These are phyloP conservation scores for Drosophila trichaetosa DNA, from an alignment of 2,888 invertebrate genomes.

Conservation along the genomic window DNA sequence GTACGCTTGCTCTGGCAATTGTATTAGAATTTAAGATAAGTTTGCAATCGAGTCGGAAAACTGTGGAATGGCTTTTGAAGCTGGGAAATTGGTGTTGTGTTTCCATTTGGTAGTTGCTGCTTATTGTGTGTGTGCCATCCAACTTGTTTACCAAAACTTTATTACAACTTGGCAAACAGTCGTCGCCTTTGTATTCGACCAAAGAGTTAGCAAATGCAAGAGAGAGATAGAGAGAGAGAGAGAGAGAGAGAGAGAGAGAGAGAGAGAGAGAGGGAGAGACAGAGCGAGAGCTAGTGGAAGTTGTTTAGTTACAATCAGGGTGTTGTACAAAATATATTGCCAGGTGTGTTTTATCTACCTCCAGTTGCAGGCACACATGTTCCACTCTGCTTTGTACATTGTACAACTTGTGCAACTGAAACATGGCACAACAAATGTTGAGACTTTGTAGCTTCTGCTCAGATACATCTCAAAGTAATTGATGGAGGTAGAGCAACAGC, in stretches of 20 bases:
- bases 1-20: slow-evolving; percentile 39
- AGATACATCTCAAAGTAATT: slow-evolving; percentile 21
- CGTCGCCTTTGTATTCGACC: slow-evolving; percentile 70
- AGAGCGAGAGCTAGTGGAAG: neutral
- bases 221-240: neutral
- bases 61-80: slow-evolving; percentile 3
- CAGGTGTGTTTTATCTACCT: slow-evolving; percentile 35
- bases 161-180: slow-evolving; percentile 80
- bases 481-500: neutral
- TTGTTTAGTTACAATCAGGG: slow-evolving; percentile 68
- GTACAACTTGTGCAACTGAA: slow-evolving; percentile 49
- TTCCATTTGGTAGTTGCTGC: slow-evolving; percentile 40
- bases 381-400: slow-evolving; percentile 42
- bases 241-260: neutral
- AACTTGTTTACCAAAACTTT: slow-evolving; percentile 78
- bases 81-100: slow-evolving; percentile 26
- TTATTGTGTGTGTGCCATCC: slow-evolving; percentile 16
- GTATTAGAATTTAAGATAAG: slow-evolving; percentile 79
- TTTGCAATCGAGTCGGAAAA: slow-evolving; percentile 27
- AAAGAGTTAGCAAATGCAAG: neutral
- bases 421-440: slow-evolving; percentile 33
- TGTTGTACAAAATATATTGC: slow-evolving; percentile 48
- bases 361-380: slow-evolving; percentile 18
- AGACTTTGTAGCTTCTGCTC: slow-evolving; percentile 22
- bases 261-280: neutral